Base-by-base conservation (phyloP, 2,797 vertebrate genomes). In the Ciconia nigra region DNA sequence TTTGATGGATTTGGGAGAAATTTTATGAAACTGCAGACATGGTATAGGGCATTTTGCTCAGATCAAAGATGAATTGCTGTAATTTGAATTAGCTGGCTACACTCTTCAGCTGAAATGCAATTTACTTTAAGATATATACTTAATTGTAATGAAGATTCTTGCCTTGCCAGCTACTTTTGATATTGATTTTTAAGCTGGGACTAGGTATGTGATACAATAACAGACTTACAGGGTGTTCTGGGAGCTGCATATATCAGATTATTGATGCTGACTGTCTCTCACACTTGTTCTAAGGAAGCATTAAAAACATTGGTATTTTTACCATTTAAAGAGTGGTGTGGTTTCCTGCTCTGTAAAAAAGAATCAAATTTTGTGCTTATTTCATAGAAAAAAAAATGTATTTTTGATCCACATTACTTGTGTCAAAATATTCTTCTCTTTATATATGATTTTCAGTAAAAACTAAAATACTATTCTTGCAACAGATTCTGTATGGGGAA, bases 141-240 rank as follows among this genome's bases (percentile, higher is more conserved):
- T 95, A 97, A 97, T 96, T 95, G 67, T 95, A 95, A 94, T 90
- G 93, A 93, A 94, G 90, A 95, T 92, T 96, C 93, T 94, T 96
- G 88, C 96, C 61, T 90, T 93, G 88, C 93, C 88, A 97, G 95
- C 94, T 97, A 97, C 88, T 96, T 97, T 90, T 95, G 90, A 80
- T 97, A 97, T 97, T 94, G 97, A 97, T 97, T 96, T 96, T 90
- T 95, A 89, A 92, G 20, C 93, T 90, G 55, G 42, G 88, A 88
- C 88, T 94, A 65, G 78, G 70, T 83, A 93, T 96, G 83, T 90
- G 90, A 80, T 93, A 84, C 80, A 92, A 69, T 90, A 96, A 85
- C 77, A 71, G 85, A 77, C 86, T 90, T 87, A 82, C 37, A 90
- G 77, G 66, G 77, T 90, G 81, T 89, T 83, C 62, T 89, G 95